Percentiles rank a stretch among this genome's conserved stretches.
Conservation (phyloP, 2,113 vertebrate species). For the Aphyosemion australe region DNA sequence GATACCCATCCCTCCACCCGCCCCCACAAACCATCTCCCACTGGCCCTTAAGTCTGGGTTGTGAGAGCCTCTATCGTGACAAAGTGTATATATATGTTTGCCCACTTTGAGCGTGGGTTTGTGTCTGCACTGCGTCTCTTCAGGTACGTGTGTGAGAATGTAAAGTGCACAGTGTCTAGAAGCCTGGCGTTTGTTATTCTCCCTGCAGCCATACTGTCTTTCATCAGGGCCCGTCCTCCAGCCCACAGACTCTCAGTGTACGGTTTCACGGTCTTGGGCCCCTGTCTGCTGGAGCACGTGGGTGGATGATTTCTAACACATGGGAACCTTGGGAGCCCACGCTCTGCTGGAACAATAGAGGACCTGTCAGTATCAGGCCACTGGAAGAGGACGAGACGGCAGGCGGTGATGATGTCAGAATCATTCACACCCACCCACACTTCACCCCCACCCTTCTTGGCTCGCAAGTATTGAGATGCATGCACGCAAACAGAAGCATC, state of each 20-base stretch:
- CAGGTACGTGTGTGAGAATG: slow-evolving; percentile 49
- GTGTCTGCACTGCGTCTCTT: slow-evolving; percentile 30
- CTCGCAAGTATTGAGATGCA: slow-evolving; percentile 29
- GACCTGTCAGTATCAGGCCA: slow-evolving; percentile 76
- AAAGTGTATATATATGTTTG: slow-evolving; percentile 38
- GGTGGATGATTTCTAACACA: slow-evolving; percentile 87
- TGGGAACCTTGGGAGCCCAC: slow-evolving; percentile 80
- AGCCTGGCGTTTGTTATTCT: slow-evolving; percentile 80
- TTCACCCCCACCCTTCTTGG: slow-evolving; percentile 23
- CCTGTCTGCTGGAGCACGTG: slow-evolving; percentile 79
- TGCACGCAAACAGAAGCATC: slow-evolving; percentile 46
- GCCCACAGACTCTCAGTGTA: slow-evolving; percentile 77
- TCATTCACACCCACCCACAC: slow-evolving; percentile 71
- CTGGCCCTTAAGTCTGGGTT: slow-evolving; percentile 36
- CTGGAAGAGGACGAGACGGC: slow-evolving; percentile 65
- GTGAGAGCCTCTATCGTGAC: slow-evolving; percentile 40
- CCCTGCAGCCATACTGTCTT: slow-evolving; percentile 78
- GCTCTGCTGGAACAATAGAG: slow-evolving; percentile 79
- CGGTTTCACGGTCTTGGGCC: slow-evolving; percentile 76
- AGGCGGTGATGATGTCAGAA: slow-evolving; percentile 77
- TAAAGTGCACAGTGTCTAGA: slow-evolving; percentile 52
- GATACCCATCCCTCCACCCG: slow-evolving; percentile 44
- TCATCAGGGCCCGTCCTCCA: slow-evolving; percentile 77
- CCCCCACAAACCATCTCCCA: slow-evolving; percentile 35
- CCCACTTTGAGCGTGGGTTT: slow-evolving; percentile 22